phyloP scores from a whole-genome alignment of 2,888 invertebrate genomes.

The Parasteatoda lunata region DNA sequence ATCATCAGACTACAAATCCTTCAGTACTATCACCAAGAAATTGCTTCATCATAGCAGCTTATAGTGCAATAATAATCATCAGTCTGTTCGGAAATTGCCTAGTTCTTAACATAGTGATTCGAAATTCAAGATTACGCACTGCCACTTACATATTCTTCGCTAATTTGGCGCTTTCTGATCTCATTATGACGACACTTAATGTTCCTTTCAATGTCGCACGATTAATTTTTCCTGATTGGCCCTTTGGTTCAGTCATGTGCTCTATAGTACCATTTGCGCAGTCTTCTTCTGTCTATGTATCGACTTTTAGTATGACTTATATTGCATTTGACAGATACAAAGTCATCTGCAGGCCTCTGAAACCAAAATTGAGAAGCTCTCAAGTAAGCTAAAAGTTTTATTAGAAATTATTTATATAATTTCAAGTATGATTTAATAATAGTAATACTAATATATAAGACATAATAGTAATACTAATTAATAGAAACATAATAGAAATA shows the following conservation, averaged over 20 bases:
- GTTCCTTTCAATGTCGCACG: constrained; percentile 76
- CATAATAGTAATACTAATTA: too few species aligned
- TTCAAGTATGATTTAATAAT: background rate
- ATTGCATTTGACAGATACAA: constrained; percentile 75
- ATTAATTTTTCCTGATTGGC: constrained; percentile 75
- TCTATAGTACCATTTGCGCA: constrained; percentile 75
- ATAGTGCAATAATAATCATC: constrained; percentile 75
- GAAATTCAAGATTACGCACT: constrained; percentile 77
- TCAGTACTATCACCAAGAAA: constrained; percentile 14
- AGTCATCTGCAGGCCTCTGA: constrained; percentile 75
- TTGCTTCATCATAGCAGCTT: constrained; percentile 72
- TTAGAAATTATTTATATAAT: background rate
- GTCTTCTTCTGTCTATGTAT: constrained; percentile 75
- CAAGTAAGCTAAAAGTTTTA: constrained; percentile 23
- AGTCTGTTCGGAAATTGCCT: constrained; percentile 75
- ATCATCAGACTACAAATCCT: too few species aligned
- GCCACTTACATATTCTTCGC: constrained; percentile 78
- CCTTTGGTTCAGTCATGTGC: constrained; percentile 75
- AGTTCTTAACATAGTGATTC: constrained; percentile 77
- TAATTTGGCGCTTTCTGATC: constrained; percentile 77
- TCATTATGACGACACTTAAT: constrained; percentile 74
- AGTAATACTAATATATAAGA: too few species aligned
- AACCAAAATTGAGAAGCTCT: constrained; percentile 73
- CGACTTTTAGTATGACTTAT: constrained; percentile 75
- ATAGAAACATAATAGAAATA: too few species aligned